These are phyloP conservation scores for Halichoeres trimaculatus DNA, from an alignment of 2,113 vertebrate genomes.

Conservation along the genomic window DNA sequence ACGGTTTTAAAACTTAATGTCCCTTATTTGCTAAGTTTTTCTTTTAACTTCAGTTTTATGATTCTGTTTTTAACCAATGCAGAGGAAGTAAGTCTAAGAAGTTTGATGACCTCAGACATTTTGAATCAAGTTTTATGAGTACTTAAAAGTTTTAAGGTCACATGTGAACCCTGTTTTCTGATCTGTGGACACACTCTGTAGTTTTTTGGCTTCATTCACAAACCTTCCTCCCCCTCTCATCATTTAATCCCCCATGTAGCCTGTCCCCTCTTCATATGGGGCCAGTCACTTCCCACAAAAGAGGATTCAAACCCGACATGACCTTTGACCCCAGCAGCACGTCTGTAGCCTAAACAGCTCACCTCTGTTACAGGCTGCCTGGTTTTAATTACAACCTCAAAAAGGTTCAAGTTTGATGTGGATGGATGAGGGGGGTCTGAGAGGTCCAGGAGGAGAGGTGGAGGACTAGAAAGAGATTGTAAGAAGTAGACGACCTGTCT, in stretches of 20 bases:
- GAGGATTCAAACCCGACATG: constrained; percentile 43
- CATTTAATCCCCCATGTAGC: constrained; percentile 14
- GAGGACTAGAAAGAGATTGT: constrained; percentile 46
- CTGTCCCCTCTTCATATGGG: constrained; percentile 22
- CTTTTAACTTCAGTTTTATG: too few species aligned
- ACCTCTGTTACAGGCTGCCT: constrained; percentile 65
- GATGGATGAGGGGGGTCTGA: constrained; percentile 26
- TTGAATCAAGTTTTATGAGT: too few species aligned
- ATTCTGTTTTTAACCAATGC: too few species aligned
- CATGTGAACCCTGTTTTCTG: background rate
- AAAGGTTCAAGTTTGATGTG: constrained; percentile 59
- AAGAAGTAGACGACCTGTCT: constrained; percentile 55
- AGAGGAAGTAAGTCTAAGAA: too few species aligned
- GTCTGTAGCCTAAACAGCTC: constrained; percentile 75
- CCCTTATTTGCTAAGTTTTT: too few species aligned
- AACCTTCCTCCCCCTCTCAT: constrained; percentile 24
- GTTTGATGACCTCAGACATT: too few species aligned
- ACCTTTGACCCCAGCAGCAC: constrained; percentile 72
- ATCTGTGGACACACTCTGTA: background rate
- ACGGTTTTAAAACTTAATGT: too few species aligned
- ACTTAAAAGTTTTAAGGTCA: too few species aligned
- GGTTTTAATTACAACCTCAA: constrained; percentile 75
- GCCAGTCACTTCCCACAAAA: constrained; percentile 53
- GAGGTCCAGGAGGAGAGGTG: constrained; percentile 30
- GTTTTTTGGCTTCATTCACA: background rate